Base-by-base conservation (phyloP, 2,888 invertebrate genomes). In the Epinotia demarniana region DNA sequence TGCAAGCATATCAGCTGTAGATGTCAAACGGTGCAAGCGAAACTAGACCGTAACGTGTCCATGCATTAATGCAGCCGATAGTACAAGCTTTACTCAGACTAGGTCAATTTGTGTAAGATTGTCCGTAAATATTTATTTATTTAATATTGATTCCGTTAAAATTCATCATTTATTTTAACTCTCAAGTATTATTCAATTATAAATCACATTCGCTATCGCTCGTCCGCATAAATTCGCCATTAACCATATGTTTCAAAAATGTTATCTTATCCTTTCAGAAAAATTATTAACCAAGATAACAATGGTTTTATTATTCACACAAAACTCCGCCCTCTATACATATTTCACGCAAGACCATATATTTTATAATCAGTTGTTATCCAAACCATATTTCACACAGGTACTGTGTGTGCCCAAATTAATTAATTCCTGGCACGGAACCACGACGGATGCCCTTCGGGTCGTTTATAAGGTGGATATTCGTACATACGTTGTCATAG, bases 401-500 rank as follows among this genome's bases (percentile, higher is more conserved):
- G n/a, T 72, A 68, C 77, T 78, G 82, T 82, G 78, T 80, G 81
- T 79, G 62, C 53, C 66, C 75, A 55, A 55, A 72, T 77, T 82
- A 84, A 83, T 83, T 83, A 83, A 83, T 83, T 83, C 83, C 79
- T 55, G 39, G 77, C 84, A 84, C 83, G 83, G 77, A 73, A 68
- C 53, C 75, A 61, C 81, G 82, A 72, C 72, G 72, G 72, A 72
- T 72, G 72, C 72, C 58, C 66, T 73, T 18, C 33, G 73, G 73
- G 60, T 64, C 46, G 72, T 72, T 72, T 72, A 72, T 64, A 72
- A 57, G 62, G 63, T 55, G 43, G 43, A 2, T 60, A 62, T 33
- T 39, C n/a, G 71, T 62, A 71, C 63, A 43, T 64, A 71, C 63
- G 63, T 64, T 63, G 64, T 16, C 13, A 27, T 27, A 6, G 49